Evolutionary conservation across 2,888 invertebrate species (phyloP).

Genomic region (Agelastica alni): DNA sequence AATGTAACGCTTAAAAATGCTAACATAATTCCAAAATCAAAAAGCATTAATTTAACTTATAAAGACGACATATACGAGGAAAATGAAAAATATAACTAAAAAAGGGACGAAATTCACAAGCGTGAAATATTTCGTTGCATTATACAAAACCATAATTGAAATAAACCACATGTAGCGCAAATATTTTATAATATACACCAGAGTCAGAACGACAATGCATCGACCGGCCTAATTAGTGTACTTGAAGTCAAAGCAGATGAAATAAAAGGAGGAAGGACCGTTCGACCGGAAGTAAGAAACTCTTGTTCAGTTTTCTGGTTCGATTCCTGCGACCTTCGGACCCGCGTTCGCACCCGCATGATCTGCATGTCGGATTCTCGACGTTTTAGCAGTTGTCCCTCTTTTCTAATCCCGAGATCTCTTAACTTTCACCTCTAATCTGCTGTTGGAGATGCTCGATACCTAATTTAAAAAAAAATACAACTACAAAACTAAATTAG

Average conservation of each 20-base stretch:
- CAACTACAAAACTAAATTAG: too few species aligned
- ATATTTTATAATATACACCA: too few species aligned
- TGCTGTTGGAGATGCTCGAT: constrained; percentile 1
- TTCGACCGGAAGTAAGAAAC: constrained; percentile 46
- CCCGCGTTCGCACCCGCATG: constrained; percentile 43
- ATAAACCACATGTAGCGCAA: too few species aligned
- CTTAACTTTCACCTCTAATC: constrained; percentile 12
- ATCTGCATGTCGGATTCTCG: constrained; percentile 43
- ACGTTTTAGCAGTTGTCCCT: constrained; percentile 7
- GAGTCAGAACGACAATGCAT: too few species aligned
- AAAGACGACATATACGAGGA: too few species aligned
- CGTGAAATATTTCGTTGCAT: too few species aligned
- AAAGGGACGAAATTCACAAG: too few species aligned
- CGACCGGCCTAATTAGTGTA: background rate
- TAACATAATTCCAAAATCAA: too few species aligned
- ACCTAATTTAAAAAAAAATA: background rate
- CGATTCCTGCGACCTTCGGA: constrained; percentile 30
- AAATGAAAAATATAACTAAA: too few species aligned
- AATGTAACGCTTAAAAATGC: too few species aligned
- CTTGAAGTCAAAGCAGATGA: constrained; percentile 9
- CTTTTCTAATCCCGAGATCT: constrained; percentile 3
- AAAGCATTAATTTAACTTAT: too few species aligned
- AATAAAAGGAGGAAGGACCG: background rate
- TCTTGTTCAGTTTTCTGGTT: constrained; percentile 42
- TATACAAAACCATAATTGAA: too few species aligned